Conservation (phyloP, 2,888 invertebrate species). For the Shargacucullia verbasci region DNA sequence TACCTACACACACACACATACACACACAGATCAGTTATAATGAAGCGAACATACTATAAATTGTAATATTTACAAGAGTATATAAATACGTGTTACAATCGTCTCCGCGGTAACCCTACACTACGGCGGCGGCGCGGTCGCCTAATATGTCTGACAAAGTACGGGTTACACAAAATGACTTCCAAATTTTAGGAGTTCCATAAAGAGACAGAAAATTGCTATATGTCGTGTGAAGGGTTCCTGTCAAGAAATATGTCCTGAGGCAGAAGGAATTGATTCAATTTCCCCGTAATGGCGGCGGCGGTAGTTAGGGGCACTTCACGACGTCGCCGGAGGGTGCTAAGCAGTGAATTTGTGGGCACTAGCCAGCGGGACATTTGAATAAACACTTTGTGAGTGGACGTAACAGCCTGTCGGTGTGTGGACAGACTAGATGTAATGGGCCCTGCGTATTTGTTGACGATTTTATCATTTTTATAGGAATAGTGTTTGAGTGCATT, state of each 20-base stretch:
- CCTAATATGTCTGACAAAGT: conserved; percentile 26
- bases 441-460: too few relatives aligned
- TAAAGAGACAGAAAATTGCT: conserved; percentile 48
- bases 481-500: too few relatives aligned
- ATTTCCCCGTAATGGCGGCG: conserved; percentile 46
- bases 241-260: conserved; percentile 50
- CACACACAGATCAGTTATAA: too few relatives aligned
- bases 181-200: conserved; percentile 26
- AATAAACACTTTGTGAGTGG: conserved; percentile 37
- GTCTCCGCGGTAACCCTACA: background rate
- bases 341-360: conserved; percentile 47
- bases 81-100: background rate
- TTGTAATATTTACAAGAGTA: too few relatives aligned
- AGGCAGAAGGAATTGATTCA: conserved; percentile 54
- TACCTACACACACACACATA: too few relatives aligned
- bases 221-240: conserved; percentile 41
- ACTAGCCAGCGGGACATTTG: conserved; percentile 23
- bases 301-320: conserved; percentile 48
- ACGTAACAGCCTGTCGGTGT: background rate
- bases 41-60: too few relatives aligned
- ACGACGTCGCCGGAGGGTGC: conserved; percentile 29
- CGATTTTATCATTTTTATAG: too few relatives aligned
- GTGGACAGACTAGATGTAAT: background rate
- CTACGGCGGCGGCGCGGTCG: background rate
- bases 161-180: conserved; percentile 35